Conservation (phyloP, 2,797 vertebrate species). For the Hemitrygon akajei region DNA sequence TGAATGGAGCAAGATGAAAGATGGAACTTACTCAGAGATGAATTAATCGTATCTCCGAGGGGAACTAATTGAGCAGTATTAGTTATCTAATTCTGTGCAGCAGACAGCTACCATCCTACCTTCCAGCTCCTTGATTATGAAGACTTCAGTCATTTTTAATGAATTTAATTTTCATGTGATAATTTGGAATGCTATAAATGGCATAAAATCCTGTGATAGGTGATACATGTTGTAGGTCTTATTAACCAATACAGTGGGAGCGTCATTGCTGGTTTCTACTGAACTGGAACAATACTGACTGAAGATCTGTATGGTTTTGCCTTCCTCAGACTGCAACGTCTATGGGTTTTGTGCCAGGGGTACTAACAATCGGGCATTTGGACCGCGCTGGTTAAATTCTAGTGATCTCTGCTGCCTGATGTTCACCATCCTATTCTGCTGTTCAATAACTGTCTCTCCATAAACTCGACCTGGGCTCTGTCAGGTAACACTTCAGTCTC, state of each 20-base stretch:
- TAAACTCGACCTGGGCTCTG: too few relatives aligned
- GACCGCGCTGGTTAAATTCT: too few relatives aligned
- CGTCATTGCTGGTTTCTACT: neutral
- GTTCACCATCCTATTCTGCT: too few relatives aligned
- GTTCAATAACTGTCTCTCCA: too few relatives aligned
- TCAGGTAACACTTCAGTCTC: too few relatives aligned
- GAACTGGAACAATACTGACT: too few relatives aligned
- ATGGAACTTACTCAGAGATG: neutral
- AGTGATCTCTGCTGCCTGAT: too few relatives aligned
- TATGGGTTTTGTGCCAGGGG: too few relatives aligned
- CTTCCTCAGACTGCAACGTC: too few relatives aligned
- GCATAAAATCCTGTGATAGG: neutral
- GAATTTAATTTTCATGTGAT: neutral
- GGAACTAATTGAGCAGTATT: neutral
- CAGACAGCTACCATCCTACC: neutral
- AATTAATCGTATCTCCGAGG: neutral
- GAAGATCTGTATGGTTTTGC: too few relatives aligned
- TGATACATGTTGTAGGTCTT: neutral
- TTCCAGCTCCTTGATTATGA: neutral
- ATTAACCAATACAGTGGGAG: neutral
- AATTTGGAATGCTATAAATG: neutral
- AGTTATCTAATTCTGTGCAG: neutral
- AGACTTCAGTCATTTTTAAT: neutral
- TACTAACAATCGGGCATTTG: too few relatives aligned
- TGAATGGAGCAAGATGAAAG: neutral